Percentiles rank a stretch among this genome's conserved stretches.
Conservation (phyloP, 2,797 vertebrate species). For the Centropyge bicolor region DNA sequence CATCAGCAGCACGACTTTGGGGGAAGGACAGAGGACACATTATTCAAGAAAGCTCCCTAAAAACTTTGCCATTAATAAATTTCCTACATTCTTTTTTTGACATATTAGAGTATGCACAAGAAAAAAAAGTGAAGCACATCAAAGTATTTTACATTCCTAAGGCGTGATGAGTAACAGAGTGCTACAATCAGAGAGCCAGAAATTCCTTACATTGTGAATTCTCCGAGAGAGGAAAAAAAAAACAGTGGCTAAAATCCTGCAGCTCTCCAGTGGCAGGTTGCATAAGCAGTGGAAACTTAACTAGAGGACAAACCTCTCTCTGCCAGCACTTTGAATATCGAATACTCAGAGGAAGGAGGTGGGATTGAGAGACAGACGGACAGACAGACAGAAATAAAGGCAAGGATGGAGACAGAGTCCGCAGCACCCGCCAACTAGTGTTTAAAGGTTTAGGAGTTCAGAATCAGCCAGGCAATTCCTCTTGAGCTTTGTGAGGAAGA, state of each 20-base stretch:
- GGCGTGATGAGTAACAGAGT: slow-evolving; percentile 69
- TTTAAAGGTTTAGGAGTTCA: slow-evolving; percentile 85
- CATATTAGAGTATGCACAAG: slow-evolving; percentile 30
- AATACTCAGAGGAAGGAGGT: slow-evolving; percentile 71
- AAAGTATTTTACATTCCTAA: slow-evolving; percentile 51
- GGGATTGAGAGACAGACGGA: slow-evolving; percentile 56
- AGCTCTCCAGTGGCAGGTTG: slow-evolving; percentile 76
- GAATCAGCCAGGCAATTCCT: slow-evolving; percentile 75
- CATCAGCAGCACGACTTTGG: slow-evolving; percentile 26
- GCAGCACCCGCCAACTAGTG: slow-evolving; percentile 69
- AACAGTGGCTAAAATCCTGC: slow-evolving; percentile 63
- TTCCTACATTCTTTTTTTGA: slow-evolving; percentile 28
- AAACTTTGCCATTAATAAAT: slow-evolving; percentile 27
- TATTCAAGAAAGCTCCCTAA: slow-evolving; percentile 14
- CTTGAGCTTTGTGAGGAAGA: slow-evolving; percentile 70
- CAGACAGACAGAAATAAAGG: slow-evolving; percentile 62
- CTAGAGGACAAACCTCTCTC: slow-evolving; percentile 79
- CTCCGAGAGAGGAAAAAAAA: slow-evolving; percentile 40
- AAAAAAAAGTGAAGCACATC: slow-evolving; percentile 30
- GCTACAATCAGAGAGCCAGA: slow-evolving; percentile 61
- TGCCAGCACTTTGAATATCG: slow-evolving; percentile 75
- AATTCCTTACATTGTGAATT: slow-evolving; percentile 71
- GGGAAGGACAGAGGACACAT: slow-evolving; percentile 23
- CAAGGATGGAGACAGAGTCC: slow-evolving; percentile 68
- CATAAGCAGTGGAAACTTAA: slow-evolving; percentile 86